Evolutionary conservation across 2,888 invertebrate genomes (phyloP), one percentile per base, ranked within the genome.

Genomic region (Eugnorisma glareosa): DNA sequence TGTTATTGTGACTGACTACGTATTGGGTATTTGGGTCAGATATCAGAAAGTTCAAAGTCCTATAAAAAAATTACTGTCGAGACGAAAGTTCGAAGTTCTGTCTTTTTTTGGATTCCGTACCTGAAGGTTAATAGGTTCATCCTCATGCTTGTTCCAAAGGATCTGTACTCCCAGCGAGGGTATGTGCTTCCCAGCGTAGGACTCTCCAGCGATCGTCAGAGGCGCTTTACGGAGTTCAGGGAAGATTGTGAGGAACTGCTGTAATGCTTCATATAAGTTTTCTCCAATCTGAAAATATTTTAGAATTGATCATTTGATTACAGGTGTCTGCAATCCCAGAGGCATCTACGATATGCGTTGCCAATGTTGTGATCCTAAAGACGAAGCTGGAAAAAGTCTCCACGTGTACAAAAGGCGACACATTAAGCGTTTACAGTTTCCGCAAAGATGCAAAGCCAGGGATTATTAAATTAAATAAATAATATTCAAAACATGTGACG

Each of bases 151-250:
- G 63, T 96, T 93, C 93, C 95, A 94, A 43, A 96, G 96, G 54
- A 97, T 97, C 88, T 97, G 97, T 59, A 97, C 96, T 0, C 96
- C 97, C 24, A 98, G 93, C 0, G 97, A 97, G 0, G 98, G 97
- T 28, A 97, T 97, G 82, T 97, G 97, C 88, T 97, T 97, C 72
- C 97, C 97, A 1, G 97, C 97, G 90, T 97, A 97, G 0, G 97
- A 97, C 92, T 98, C 98, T 24, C 98, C 98, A 0, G 97, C 97
- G 0, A 97, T 95, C 73, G 97, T 98, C 83, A 98, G 97, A 8
- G 97, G 97, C 72, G 97, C 97, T 73, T 94, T 92, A 67, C 97
- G 96, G 7, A 97, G 94, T 76, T 97, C 97, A 0, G 97, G 97
- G 92, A 98, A 98, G 1, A 98, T 89, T 6, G 96, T 97, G 86